A percentile compares a stretch with the other conserved stretches of the same genome.
Evolutionary conservation across 2,888 invertebrate genomes (phyloP).

Genomic region (Netelia virgata): DNA sequence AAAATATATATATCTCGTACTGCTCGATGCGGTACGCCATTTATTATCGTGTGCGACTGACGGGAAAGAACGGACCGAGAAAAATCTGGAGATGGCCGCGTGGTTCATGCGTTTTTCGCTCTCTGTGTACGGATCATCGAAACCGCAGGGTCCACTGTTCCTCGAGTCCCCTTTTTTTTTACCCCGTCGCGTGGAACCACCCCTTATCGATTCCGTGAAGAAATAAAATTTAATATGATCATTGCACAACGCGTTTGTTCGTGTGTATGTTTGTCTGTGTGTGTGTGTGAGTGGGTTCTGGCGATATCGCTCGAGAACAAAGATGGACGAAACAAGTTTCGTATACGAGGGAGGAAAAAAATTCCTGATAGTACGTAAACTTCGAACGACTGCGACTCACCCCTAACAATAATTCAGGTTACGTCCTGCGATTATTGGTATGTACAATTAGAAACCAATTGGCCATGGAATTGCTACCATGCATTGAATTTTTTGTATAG

Average conservation of each 20-base stretch:
- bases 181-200: background rate
- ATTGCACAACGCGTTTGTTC: slow-evolving; percentile 13
- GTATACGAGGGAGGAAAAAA: background rate
- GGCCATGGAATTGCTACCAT: background rate
- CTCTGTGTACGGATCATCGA: slow-evolving; percentile 26
- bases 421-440: background rate
- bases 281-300: slow-evolving; percentile 1
- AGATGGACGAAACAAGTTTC: slow-evolving; percentile 12
- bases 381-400: background rate
- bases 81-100: slow-evolving; percentile 59
- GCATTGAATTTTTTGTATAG: background rate
- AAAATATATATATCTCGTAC: slow-evolving; percentile 59
- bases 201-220: slow-evolving; percentile 31
- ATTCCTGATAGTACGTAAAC: background rate
- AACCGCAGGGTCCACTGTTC: slow-evolving; percentile 35
- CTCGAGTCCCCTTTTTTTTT: slow-evolving; percentile 42
- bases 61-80: slow-evolving; percentile 26
- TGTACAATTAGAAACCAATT: slow-evolving; percentile 37
- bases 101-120: slow-evolving; percentile 24
- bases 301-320: slow-evolving; percentile 13
- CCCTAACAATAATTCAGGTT: background rate
- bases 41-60: slow-evolving; percentile 44
- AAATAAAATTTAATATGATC: slow-evolving; percentile 43
- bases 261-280: background rate
- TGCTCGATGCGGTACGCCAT: slow-evolving; percentile 36